A percentile compares a stretch with the other conserved stretches of the same genome.
Evolutionary conservation across 2,113 vertebrate species (phyloP).

Genomic region (Penelope pileata): DNA sequence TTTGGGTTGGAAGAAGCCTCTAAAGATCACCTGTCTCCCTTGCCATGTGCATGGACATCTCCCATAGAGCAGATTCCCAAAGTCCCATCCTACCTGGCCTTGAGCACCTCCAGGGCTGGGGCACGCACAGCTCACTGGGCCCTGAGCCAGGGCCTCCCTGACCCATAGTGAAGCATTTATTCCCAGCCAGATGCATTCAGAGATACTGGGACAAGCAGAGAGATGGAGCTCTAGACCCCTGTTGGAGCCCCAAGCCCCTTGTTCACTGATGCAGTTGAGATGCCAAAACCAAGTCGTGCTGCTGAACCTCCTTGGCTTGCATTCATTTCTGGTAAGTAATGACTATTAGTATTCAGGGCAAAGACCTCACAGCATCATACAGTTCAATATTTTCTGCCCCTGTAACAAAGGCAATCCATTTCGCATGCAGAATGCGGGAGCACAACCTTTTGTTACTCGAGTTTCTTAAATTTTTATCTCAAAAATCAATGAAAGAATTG

Average conservation of each 20-base stretch:
- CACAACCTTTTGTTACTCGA: constrained; percentile 55
- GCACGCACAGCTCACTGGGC: background rate
- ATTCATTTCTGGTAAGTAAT: constrained; percentile 46
- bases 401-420: constrained; percentile 64
- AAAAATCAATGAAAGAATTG: constrained; percentile 67
- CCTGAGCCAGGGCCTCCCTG: background rate
- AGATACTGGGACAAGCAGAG: background rate
- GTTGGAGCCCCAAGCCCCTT: background rate
- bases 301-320: constrained; percentile 9
- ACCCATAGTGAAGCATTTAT: background rate
- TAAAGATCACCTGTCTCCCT: background rate
- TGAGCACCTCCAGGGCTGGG: background rate
- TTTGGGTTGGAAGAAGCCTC: background rate
- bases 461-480: constrained; percentile 72
- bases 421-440: constrained; percentile 22
- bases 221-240: background rate
- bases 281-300: constrained; percentile 12
- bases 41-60: background rate
- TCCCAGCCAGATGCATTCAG: background rate
- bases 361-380: constrained; percentile 22
- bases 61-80: background rate
- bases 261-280: background rate
- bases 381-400: constrained; percentile 64
- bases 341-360: constrained; percentile 68
- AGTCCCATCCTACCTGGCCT: background rate